Evolutionary conservation across 2,888 invertebrate genomes (phyloP).

Genomic region (Meteorus cinctellus): DNA sequence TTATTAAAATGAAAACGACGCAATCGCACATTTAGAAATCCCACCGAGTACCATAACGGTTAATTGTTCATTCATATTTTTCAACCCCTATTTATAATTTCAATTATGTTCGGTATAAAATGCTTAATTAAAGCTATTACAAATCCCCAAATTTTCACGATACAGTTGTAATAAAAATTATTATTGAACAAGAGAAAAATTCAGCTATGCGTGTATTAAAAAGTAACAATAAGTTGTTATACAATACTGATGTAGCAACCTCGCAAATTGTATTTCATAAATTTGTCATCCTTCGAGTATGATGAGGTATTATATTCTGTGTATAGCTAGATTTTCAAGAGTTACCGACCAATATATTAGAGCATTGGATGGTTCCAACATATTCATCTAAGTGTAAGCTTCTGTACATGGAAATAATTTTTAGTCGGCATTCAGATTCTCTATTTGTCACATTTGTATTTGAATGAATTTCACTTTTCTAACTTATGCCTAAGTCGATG

Average conservation of each 20-base stretch:
- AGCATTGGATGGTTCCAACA: too few species aligned
- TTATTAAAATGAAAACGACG: slow-evolving; percentile 40
- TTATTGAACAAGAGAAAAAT: not conserved
- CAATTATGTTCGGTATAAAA: not conserved
- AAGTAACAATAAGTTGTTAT: not conserved
- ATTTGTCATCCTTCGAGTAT: not conserved
- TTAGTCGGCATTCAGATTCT: slow-evolving; percentile 33
- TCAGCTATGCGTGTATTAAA: not conserved
- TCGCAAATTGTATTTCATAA: not conserved
- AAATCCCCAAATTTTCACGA: not conserved
- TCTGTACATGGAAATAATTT: not conserved
- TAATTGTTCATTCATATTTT: slow-evolving; percentile 31
- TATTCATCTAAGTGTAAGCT: too few species aligned
- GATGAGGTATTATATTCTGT: not conserved
- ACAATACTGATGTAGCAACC: not conserved
- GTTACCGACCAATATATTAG: too few species aligned
- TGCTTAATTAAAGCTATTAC: slow-evolving; percentile 3
- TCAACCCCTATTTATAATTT: not conserved
- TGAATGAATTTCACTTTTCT: slow-evolving; percentile 56
- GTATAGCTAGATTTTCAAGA: not conserved
- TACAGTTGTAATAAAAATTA: not conserved
- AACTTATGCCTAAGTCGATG: not conserved
- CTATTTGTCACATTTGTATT: slow-evolving; percentile 54
- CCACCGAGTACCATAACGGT: slow-evolving; percentile 27
- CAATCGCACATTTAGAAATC: slow-evolving; percentile 32